Evolutionary conservation across 2,888 invertebrate genomes (phyloP), one percentile per base, ranked within the genome.

Genomic region (Hypsopygia costalis): DNA sequence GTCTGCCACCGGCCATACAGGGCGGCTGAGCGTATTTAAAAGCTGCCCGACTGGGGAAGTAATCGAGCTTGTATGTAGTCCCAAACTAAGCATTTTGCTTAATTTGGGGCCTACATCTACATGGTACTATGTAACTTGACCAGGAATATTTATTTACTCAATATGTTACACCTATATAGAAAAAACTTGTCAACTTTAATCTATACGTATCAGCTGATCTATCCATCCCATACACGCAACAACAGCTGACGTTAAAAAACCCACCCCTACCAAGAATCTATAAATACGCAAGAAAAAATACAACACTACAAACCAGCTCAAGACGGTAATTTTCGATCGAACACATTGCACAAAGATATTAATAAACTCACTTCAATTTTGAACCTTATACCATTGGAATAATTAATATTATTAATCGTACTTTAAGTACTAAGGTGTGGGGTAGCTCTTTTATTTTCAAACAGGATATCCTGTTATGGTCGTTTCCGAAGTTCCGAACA

Each of bases 401-500:
- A 28, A 39, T 9, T 30, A 7, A 6, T 1, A 22, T 7, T 10
- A 1, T 39, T 27, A 27, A 9, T 33, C 28, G 27, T 20, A 28
- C 11, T 10, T 20, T n/a, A 7, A n/a, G 3, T 11, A 34, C 33
- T 40, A 44, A 47, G 47, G 47, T 47, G 50, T 36, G 43, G 50
- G 50, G 47, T 46, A 43, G 47, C 44, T 52, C 50, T 56, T 55
- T 56, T 54, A 47, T 53, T 53, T 54, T 49, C 35, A 46, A 51
- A 54, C 56, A 53, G 56, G 56, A 57, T 57, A 57, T 57, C 56
- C 56, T 54, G 51, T 36, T 43, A 44, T 46, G 43, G 51, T 43
- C 45, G 46, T 48, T 49, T 48, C 52, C 49, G 46, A 49, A 48
- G 49, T 49, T 48, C 52, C 49, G 46, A 49, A 48, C 51, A 47